These are phyloP conservation scores for Polyommatus iphigenia DNA, from an alignment of 2,888 invertebrate genomes.

Conservation along the genomic window DNA sequence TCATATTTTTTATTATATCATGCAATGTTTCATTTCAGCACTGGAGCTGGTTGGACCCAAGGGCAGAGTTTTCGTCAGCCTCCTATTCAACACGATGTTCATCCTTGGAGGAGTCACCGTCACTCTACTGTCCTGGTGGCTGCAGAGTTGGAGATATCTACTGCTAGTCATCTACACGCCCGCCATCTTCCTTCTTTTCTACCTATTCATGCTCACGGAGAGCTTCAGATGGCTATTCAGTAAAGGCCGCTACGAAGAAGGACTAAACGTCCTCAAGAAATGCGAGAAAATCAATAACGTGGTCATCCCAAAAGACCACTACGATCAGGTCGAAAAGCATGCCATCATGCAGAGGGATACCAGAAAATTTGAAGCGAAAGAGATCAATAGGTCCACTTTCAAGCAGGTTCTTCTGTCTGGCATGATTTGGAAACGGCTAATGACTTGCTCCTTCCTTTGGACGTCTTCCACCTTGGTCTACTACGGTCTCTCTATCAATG, in stretches of 20 bases:
- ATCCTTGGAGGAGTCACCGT: slow-evolving; percentile 72
- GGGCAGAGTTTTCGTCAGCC: slow-evolving; percentile 70
- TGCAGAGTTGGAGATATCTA: slow-evolving; percentile 70
- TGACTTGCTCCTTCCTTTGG: slow-evolving; percentile 88
- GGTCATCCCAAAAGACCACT: slow-evolving; percentile 70
- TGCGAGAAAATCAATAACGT: slow-evolving; percentile 83
- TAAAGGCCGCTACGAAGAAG: slow-evolving; percentile 84
- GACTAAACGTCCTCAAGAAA: slow-evolving; percentile 78
- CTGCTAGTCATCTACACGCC: slow-evolving; percentile 72
- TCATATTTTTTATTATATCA: neutral
- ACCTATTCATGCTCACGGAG: slow-evolving; percentile 68
- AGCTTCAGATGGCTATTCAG: slow-evolving; percentile 77
- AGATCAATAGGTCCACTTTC: slow-evolving; percentile 64
- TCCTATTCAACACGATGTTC: slow-evolving; percentile 75
- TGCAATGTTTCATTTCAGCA: slow-evolving; percentile 51
- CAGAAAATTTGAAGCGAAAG: slow-evolving; percentile 59
- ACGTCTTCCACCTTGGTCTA: slow-evolving; percentile 88
- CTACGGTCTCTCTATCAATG: slow-evolving; percentile 89
- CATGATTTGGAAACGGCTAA: slow-evolving; percentile 80
- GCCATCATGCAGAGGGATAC: slow-evolving; percentile 67
- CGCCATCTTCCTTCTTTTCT: slow-evolving; percentile 62
- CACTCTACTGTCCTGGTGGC: slow-evolving; percentile 69
- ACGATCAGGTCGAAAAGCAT: slow-evolving; percentile 68
- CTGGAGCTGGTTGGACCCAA: slow-evolving; percentile 72
- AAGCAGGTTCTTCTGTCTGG: slow-evolving; percentile 67